Conservation (phyloP, 2,113 vertebrate species). For the Menura novaehollandiae region DNA sequence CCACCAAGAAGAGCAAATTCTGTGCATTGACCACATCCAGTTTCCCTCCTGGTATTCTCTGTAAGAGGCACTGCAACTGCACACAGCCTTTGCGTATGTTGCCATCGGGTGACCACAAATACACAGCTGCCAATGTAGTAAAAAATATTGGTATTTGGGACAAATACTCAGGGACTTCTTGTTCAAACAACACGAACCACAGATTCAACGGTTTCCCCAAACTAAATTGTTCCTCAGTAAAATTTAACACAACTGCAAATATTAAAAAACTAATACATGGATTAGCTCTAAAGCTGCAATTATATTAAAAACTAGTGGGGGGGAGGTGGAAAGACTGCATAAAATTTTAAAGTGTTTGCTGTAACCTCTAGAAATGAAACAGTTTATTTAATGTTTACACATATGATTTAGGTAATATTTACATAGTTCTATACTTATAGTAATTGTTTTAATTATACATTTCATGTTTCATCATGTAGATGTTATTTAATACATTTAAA, state of each 20-base stretch:
- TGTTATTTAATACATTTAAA: background rate
- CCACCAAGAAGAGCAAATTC: background rate
- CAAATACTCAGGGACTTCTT: background rate
- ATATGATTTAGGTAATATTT: background rate
- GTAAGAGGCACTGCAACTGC: background rate
- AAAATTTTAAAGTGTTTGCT: background rate
- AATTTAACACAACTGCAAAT: background rate
- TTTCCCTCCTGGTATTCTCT: background rate
- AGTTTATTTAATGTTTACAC: background rate
- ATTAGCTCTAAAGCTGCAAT: background rate
- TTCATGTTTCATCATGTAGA: background rate
- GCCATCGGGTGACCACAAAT: background rate
- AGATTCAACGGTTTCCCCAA: background rate
- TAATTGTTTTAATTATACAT: background rate
- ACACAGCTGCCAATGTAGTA: background rate
- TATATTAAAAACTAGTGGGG: background rate
- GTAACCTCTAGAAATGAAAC: background rate
- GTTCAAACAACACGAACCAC: background rate
- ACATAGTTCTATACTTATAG: background rate
- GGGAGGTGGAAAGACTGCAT: background rate
- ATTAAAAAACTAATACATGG: background rate
- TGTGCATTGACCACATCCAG: background rate
- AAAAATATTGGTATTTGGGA: background rate
- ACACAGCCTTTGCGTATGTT: background rate
- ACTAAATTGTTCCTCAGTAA: background rate